Evolutionary conservation across 2,113 vertebrate species (phyloP).

Genomic region (Notiomystis cincta): DNA sequence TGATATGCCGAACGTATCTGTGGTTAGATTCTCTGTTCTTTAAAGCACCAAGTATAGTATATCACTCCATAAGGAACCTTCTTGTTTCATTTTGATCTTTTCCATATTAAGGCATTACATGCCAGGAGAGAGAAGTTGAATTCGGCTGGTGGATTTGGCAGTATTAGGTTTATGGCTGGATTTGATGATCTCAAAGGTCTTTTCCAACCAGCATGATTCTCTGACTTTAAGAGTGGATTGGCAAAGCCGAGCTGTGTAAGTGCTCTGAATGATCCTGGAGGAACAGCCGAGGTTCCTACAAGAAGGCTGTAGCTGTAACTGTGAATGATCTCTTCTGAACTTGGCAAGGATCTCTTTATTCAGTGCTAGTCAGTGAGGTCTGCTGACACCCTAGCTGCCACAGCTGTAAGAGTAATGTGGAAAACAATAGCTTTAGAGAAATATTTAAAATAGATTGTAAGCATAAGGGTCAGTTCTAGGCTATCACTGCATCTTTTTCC

Average conservation of each 20-base stretch:
- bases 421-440: neutral
- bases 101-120: neutral
- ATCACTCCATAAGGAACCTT: neutral
- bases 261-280: neutral
- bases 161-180: neutral
- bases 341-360: neutral
- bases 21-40: neutral
- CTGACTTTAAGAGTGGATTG: neutral
- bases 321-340: neutral
- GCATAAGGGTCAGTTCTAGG: neutral
- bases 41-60: neutral
- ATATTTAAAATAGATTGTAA: neutral
- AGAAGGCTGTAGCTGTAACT: neutral
- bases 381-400: neutral
- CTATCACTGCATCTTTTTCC: rapidly evolving
- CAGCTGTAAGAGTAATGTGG: neutral
- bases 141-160: neutral
- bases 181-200: neutral
- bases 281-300: neutral
- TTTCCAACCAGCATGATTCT: neutral
- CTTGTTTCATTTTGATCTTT: neutral
- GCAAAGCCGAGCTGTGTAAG: neutral
- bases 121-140: neutral
- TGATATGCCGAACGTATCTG: neutral
- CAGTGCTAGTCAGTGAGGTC: neutral